Evolutionary conservation across 2,797 vertebrate species (phyloP).

Genomic region (Sphenopsis melanotis): DNA sequence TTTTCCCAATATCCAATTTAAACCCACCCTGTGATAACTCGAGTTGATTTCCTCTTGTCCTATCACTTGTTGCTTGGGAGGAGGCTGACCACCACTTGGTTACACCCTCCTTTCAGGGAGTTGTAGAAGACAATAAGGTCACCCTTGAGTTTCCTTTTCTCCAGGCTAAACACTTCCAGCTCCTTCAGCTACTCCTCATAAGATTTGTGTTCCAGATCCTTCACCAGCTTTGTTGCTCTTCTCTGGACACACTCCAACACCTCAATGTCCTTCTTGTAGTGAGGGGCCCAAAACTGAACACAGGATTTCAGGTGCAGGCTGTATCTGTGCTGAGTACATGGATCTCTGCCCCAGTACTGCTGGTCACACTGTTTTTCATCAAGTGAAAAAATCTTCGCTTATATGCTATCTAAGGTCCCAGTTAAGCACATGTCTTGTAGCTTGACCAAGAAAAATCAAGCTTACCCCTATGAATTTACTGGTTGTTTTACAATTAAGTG

Average conservation of each 20-base stretch:
- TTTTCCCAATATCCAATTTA: background rate
- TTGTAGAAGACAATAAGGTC: too few relatives aligned
- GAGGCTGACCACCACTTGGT: background rate
- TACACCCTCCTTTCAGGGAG: background rate
- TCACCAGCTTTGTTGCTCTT: background rate
- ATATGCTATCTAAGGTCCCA: background rate
- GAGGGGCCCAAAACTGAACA: background rate
- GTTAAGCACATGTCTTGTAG: background rate
- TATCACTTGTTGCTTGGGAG: background rate
- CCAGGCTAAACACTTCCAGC: fast-evolving
- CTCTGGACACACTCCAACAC: background rate
- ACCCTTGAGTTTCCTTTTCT: background rate
- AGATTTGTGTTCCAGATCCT: background rate
- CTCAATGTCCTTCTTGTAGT: background rate
- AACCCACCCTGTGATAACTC: background rate
- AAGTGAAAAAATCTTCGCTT: background rate
- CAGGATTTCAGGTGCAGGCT: background rate
- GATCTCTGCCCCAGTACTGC: background rate
- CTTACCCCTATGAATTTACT: background rate
- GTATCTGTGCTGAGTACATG: too few relatives aligned
- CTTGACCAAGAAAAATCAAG: background rate
- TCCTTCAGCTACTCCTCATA: background rate
- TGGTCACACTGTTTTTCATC: background rate
- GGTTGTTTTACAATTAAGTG: background rate
- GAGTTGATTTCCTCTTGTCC: background rate